Percentiles rank a stretch among this genome's conserved stretches.
phyloP scores from a whole-genome alignment of 2,113 vertebrate species.

The Trachemys scripta region DNA sequence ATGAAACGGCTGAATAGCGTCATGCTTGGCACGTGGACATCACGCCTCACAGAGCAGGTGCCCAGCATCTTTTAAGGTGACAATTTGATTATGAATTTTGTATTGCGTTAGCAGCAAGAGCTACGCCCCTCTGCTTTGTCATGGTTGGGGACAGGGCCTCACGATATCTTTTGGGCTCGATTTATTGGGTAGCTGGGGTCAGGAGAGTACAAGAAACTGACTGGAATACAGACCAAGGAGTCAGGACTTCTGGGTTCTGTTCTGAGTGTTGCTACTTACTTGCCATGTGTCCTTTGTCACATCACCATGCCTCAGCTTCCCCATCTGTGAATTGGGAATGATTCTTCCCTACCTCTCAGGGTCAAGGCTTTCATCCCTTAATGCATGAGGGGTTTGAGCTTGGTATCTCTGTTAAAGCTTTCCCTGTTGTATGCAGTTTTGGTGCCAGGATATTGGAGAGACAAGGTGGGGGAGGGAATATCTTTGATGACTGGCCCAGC shows the following conservation, averaged over 20 bases:
- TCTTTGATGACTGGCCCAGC: background rate
- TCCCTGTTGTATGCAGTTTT: background rate
- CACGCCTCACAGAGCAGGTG: fast-evolving
- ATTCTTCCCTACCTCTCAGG: background rate
- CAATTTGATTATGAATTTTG: fast-evolving
- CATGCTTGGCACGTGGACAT: background rate
- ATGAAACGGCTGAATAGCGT: background rate
- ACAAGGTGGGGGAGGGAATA: background rate
- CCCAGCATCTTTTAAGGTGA: fast-evolving
- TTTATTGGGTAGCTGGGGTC: background rate
- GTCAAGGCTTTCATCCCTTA: background rate
- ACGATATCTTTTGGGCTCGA: background rate
- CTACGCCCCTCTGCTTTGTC: fast-evolving
- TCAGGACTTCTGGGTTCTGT: background rate
- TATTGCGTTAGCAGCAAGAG: fast-evolving
- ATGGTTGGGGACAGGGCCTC: background rate
- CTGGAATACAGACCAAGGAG: background rate
- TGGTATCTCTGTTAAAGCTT: background rate
- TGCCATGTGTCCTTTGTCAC: background rate
- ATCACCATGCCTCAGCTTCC: background rate
- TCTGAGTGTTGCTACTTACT: background rate
- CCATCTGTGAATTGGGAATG: too few relatives aligned
- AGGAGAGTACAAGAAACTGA: background rate
- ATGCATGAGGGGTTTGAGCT: background rate
- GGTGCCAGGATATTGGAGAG: background rate